Evolutionary conservation across 2,797 vertebrate species (phyloP), one percentile per base, ranked within the genome.

Genomic region (Telmatherina bonti): DNA sequence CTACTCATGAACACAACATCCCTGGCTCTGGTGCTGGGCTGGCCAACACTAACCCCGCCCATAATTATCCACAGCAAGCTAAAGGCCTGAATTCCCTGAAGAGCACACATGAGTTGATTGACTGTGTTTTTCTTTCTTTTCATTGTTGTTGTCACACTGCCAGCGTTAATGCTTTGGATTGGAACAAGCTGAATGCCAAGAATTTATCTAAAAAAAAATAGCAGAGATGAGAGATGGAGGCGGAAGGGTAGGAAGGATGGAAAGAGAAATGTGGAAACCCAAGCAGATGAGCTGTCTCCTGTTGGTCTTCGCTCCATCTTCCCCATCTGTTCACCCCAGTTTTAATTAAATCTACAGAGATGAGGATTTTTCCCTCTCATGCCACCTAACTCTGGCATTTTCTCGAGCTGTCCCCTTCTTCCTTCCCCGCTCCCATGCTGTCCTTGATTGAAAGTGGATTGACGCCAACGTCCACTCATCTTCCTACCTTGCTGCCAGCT

Each of bases 331-430:
- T 99, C 96, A 74, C 93, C 93, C 92, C 84, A 82, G 93, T 96
- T 97, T 98, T 98, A 98, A 98, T 99, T 98, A 98, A 98, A 98
- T 97, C 97, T 97, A 96, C 95, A 91, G 96, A 98, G 97, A 97
- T 93, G 88, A 87, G 76, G 79, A 83, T 89, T 89, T 82, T 78
- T 85, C 87, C 75, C 83, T 76, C 83, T 82, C 38, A 27, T 82
- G 83, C 91, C 85, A 89, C 85, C 87, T 76, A 79, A 85, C 72
- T 77, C 65, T 11, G 33, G 27, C 56, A 82, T 47, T 67, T 70
- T 82, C 84, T 67, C 72, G 84, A 24, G 43, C 64, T 30, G 5
- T 79, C 71, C 76, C 72, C 49, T 74, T 68, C 75, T 77, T 71
- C 60, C 78, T 69, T 75, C 74, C 71, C 87, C n/a, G 60, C 73